These are phyloP conservation scores for Urocolius indicus DNA, from an alignment of 2,113 vertebrate species.

Conservation along the genomic window DNA sequence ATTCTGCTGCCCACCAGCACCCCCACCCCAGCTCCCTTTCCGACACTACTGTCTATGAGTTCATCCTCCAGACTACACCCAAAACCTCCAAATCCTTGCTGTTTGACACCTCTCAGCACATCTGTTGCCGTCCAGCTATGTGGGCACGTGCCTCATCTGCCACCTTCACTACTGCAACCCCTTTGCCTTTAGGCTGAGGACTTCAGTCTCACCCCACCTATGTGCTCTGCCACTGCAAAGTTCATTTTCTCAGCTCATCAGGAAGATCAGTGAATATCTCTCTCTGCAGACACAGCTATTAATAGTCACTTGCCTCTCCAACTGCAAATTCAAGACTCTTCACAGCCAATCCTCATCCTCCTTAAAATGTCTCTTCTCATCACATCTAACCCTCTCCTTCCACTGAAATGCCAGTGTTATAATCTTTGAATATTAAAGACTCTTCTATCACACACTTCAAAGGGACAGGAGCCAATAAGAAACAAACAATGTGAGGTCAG, in stretches of 20 bases:
- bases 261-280: background rate
- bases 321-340: background rate
- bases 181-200: background rate
- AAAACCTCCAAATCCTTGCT: background rate
- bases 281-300: background rate
- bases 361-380: background rate
- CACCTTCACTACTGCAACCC: background rate
- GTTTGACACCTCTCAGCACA: background rate
- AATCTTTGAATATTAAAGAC: background rate
- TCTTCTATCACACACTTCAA: background rate
- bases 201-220: background rate
- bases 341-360: background rate
- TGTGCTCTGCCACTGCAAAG: background rate
- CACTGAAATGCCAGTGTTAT: background rate
- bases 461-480: constrained; percentile 5
- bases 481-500: constrained; percentile 29
- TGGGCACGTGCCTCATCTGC: background rate
- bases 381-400: background rate
- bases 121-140: background rate
- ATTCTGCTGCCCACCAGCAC: no score
- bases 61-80: background rate
- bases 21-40: no score
- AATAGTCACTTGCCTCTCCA: background rate
- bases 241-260: background rate
- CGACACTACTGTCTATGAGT: no score